Conservation (phyloP, 2,888 invertebrate genomes). For the Cantharis lateralis region DNA sequence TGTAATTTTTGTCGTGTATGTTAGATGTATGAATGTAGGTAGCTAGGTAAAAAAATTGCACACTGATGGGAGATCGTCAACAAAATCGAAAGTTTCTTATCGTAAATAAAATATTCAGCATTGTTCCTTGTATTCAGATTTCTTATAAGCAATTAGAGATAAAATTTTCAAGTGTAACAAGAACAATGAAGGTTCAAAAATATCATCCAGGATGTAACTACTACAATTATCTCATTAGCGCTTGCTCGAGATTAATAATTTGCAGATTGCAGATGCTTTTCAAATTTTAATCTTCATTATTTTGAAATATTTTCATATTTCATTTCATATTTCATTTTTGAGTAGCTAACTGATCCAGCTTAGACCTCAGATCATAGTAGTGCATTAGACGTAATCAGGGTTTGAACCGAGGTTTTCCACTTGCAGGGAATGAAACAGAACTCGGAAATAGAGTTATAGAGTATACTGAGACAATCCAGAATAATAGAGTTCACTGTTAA, state of each 20-base stretch:
- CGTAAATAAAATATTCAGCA: background rate
- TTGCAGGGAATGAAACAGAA: no score
- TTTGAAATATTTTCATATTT: no score
- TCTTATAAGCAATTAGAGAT: background rate
- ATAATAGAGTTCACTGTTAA: no score
- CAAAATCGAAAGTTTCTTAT: constrained; percentile 8
- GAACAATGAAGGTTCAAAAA: background rate
- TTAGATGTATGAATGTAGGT: background rate
- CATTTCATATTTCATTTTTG: no score
- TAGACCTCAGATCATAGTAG: no score
- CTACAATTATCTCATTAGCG: background rate
- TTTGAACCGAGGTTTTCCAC: no score
- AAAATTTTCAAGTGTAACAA: background rate
- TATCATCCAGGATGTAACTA: background rate
- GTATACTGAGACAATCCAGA: no score
- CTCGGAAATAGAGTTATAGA: no score
- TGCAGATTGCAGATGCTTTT: background rate
- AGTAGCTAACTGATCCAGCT: no score
- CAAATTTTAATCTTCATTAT: no score
- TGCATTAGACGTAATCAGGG: no score
- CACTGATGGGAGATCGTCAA: background rate
- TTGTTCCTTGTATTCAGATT: background rate
- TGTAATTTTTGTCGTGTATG: constrained; percentile 14
- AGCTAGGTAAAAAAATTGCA: background rate
- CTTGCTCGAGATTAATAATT: background rate